These are phyloP conservation scores for Phainopepla nitens DNA, from an alignment of 2,113 vertebrate genomes.

Conservation along the genomic window DNA sequence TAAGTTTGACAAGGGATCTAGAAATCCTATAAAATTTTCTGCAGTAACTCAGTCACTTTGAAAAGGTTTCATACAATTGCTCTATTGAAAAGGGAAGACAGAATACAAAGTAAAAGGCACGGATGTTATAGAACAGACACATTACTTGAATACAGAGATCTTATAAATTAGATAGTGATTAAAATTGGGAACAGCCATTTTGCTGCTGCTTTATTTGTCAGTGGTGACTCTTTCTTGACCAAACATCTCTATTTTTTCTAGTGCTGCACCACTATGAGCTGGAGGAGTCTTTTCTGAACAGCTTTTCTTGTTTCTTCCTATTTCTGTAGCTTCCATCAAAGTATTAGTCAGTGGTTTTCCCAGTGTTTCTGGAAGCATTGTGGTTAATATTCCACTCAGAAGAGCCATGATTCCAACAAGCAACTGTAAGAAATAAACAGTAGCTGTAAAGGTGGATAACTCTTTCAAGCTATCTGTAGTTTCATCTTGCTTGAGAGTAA, in stretches of 20 bases:
- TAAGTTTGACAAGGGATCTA: not conserved
- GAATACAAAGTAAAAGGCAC: slow-evolving; percentile 24
- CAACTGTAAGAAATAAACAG: slow-evolving; percentile 73
- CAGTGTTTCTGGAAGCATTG: slow-evolving; percentile 87
- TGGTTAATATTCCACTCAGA: slow-evolving; percentile 80
- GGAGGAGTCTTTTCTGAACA: slow-evolving; percentile 23
- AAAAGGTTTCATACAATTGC: not conserved
- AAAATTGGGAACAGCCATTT: not conserved
- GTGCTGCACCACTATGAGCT: not conserved
- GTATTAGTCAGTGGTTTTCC: slow-evolving; percentile 82
- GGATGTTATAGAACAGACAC: not conserved
- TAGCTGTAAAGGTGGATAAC: not conserved
- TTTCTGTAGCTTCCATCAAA: slow-evolving; percentile 79
- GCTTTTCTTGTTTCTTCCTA: slow-evolving; percentile 57
- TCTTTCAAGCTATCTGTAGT: not conserved
- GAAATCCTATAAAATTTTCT: not conserved
- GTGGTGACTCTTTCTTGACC: not conserved
- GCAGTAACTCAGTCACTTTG: not conserved
- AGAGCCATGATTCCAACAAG: slow-evolving; percentile 87
- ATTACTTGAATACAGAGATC: not conserved
- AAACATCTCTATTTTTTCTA: slow-evolving; percentile 63
- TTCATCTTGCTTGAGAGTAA: not conserved
- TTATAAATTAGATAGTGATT: not conserved
- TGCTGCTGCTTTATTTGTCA: slow-evolving; percentile 17
- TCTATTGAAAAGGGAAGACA: slow-evolving; percentile 17